Conservation (phyloP, 2,888 invertebrate genomes). For the Dione vanillae region DNA sequence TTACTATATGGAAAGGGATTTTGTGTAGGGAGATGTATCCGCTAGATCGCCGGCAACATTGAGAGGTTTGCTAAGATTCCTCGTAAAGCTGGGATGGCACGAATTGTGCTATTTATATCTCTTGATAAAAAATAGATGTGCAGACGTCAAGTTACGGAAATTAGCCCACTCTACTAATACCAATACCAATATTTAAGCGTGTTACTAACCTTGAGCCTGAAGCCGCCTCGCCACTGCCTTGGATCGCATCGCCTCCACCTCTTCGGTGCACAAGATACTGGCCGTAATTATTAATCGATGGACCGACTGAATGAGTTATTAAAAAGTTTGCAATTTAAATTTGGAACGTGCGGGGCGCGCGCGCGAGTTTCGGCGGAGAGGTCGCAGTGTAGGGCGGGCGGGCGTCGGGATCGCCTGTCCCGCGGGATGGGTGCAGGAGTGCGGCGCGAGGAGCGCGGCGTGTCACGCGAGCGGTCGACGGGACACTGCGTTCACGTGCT, state of each 20-base stretch:
- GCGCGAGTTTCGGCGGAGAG: constrained; percentile 56
- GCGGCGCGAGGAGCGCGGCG: constrained; percentile 69
- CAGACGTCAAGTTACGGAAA: too few relatives aligned
- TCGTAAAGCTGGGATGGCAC: too few relatives aligned
- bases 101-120: too few relatives aligned
- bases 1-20: background rate
- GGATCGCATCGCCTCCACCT: constrained; percentile 86
- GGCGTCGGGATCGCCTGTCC: constrained; percentile 67
- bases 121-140: too few relatives aligned
- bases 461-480: constrained; percentile 81
- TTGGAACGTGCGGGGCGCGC: constrained; percentile 56
- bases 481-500: constrained; percentile 83
- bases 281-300: constrained; percentile 73
- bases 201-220: constrained; percentile 86
- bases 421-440: constrained; percentile 60
- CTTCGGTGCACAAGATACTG: constrained; percentile 62
- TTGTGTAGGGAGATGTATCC: too few relatives aligned
- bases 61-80: too few relatives aligned
- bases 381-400: constrained; percentile 70
- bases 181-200: too few relatives aligned
- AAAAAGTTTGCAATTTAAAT: constrained; percentile 63
- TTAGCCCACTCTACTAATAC: too few relatives aligned
- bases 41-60: too few relatives aligned
- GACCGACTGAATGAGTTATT: constrained; percentile 52
- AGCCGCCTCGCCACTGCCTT: constrained; percentile 89